phyloP scores from a whole-genome alignment of 2,888 invertebrate genomes.

The Slavum lentiscoides region DNA sequence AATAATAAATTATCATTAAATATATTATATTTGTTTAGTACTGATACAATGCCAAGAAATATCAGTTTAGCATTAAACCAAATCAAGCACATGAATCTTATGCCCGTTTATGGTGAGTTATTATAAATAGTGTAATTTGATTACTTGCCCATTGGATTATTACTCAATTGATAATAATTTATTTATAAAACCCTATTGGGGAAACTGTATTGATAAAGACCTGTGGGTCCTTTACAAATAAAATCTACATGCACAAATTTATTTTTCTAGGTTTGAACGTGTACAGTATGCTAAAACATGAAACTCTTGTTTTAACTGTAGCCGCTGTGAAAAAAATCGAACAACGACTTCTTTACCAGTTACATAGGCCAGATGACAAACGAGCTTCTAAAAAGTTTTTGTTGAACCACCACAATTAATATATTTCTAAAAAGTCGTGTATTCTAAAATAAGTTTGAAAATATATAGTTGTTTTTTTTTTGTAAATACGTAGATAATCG shows the following conservation, averaged over 20 bases:
- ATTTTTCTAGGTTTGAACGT: slow-evolving; percentile 75
- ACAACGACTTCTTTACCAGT: slow-evolving; percentile 71
- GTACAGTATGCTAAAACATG: slow-evolving; percentile 94
- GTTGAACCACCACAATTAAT: slow-evolving; percentile 48
- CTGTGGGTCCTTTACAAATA: background rate
- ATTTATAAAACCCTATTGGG: too few relatives aligned
- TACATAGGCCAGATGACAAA: slow-evolving; percentile 64
- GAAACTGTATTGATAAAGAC: background rate
- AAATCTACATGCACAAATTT: background rate
- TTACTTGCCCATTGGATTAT: background rate
- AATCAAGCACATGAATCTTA: slow-evolving; percentile 84
- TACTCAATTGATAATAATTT: too few relatives aligned
- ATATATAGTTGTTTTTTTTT: slow-evolving; percentile 9
- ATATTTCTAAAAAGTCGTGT: background rate
- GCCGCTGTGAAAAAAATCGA: slow-evolving; percentile 84
- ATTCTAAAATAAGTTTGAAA: slow-evolving; percentile 3
- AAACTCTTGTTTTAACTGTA: slow-evolving; percentile 84
- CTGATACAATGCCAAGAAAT: slow-evolving; percentile 85
- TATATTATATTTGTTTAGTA: slow-evolving; percentile 64
- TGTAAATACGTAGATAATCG: too few relatives aligned
- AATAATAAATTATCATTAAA: background rate
- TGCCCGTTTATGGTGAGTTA: slow-evolving; percentile 84
- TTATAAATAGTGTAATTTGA: background rate
- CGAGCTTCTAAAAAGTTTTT: slow-evolving; percentile 55
- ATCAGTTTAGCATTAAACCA: slow-evolving; percentile 79